Conservation (phyloP, 2,888 invertebrate genomes). For the Drosophila acutilabella region DNA sequence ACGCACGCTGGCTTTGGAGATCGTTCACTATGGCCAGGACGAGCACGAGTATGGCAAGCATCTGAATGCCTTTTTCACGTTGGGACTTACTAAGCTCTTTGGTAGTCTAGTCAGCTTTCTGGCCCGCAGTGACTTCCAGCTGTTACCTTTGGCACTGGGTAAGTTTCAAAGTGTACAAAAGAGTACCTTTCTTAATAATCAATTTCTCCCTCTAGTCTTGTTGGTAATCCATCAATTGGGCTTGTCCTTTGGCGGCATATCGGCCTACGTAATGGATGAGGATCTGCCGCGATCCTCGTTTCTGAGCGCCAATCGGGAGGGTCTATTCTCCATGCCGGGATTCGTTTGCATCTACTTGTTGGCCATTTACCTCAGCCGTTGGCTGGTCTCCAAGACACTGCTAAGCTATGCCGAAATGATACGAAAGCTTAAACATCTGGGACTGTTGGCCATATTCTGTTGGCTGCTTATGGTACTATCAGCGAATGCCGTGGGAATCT, state of each 20-base stretch:
- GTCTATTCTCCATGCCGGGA: conserved; percentile 93
- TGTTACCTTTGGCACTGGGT: conserved; percentile 85
- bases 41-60: conserved; percentile 97
- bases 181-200: no score
- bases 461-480: conserved; percentile 86
- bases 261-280: conserved; percentile 89
- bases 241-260: conserved; percentile 87
- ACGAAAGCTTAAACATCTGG: conserved; percentile 69
- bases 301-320: conserved; percentile 95
- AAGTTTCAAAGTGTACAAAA: no score
- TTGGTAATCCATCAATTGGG: conserved; percentile 89
- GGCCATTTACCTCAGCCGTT: conserved; percentile 88
- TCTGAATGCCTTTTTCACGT: conserved; percentile 99
- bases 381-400: conserved; percentile 84
- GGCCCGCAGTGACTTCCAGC: conserved; percentile 59
- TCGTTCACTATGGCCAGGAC: conserved; percentile 93
- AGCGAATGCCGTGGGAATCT: conserved; percentile 87
- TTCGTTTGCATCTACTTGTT: conserved; percentile 93
- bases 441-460: conserved; percentile 77
- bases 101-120: conserved; percentile 86
- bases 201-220: conserved; percentile 80
- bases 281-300: conserved; percentile 87
- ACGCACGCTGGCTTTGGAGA: conserved; percentile 87
- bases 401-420: conserved; percentile 70
- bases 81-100: conserved; percentile 92